Evolutionary conservation across 2,888 invertebrate genomes (phyloP).

Genomic region (Halictus quadricinctus): DNA sequence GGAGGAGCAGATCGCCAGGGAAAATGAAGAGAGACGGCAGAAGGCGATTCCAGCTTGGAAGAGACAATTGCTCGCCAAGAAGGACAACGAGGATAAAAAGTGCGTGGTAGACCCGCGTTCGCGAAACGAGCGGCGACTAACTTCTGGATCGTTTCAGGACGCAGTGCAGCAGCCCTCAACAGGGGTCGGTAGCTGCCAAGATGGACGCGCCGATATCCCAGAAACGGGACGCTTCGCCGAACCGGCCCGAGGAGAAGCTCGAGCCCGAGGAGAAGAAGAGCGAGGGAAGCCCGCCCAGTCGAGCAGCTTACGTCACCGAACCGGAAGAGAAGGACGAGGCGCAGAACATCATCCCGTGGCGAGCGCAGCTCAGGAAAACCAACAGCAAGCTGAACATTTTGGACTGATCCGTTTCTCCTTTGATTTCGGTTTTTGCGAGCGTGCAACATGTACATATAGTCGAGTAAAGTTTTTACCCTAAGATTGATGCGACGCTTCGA

Average conservation of each 20-base stretch:
- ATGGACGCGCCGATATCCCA: not conserved
- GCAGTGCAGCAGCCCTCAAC: slow-evolving; percentile 19
- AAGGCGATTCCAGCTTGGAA: slow-evolving; percentile 97
- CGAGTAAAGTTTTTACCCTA: slow-evolving; percentile 43
- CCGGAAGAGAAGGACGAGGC: slow-evolving; percentile 80
- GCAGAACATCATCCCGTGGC: slow-evolving; percentile 94
- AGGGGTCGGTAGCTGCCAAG: not conserved
- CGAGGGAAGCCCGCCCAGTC: slow-evolving; percentile 11
- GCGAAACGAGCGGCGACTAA: not conserved
- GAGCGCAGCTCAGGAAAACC: slow-evolving; percentile 94
- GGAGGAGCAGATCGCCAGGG: slow-evolving; percentile 92
- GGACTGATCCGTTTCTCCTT: slow-evolving; percentile 82
- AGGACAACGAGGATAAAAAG: slow-evolving; percentile 92
- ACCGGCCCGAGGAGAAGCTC: slow-evolving; percentile 24
- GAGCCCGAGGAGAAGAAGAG: slow-evolving; percentile 38
- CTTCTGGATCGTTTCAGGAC: not conserved
- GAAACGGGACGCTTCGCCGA: slow-evolving; percentile 27
- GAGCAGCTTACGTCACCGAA: not conserved
- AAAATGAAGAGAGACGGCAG: slow-evolving; percentile 92
- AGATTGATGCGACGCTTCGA: not conserved
- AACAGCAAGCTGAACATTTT: slow-evolving; percentile 94
- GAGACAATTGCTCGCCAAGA: slow-evolving; percentile 92
- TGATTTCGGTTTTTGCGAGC: not conserved
- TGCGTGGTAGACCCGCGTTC: slow-evolving; percentile 74
- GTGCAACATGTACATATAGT: slow-evolving; percentile 40